These are phyloP conservation scores for Chaetodon auriga DNA, from an alignment of 2,113 vertebrate species.

Conservation along the genomic window DNA sequence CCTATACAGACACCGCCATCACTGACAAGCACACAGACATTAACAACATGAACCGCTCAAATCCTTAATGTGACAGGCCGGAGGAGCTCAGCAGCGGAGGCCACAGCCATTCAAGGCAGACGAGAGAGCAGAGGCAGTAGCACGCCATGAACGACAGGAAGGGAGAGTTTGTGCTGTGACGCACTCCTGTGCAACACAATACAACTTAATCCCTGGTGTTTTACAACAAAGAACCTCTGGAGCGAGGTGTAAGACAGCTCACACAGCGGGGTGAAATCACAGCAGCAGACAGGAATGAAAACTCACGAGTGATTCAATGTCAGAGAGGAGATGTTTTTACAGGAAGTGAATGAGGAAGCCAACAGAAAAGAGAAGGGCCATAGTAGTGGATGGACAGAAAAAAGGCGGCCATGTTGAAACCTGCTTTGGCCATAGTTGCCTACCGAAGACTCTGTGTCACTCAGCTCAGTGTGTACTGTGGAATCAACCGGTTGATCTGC, in stretches of 20 bases:
- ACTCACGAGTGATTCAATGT: conserved; percentile 25
- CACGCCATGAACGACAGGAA: conserved; percentile 64
- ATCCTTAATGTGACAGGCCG: conserved; percentile 2
- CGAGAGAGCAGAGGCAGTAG: conserved; percentile 32
- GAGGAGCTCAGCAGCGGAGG: neutral
- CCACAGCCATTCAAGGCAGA: conserved; percentile 20
- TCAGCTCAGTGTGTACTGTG: conserved; percentile 46
- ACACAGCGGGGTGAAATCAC: conserved; percentile 29
- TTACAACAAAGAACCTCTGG: conserved; percentile 53
- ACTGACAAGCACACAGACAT: neutral
- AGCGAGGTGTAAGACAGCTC: conserved; percentile 27
- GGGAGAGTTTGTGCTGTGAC: conserved; percentile 66
- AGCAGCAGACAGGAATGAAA: conserved; percentile 30
- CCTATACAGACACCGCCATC: neutral
- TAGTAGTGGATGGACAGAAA: conserved; percentile 8
- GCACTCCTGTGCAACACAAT: conserved; percentile 60
- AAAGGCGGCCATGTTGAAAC: conserved; percentile 40
- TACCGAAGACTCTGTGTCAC: conserved; percentile 74
- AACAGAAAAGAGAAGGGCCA: conserved; percentile 58
- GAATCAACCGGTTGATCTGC: conserved; percentile 55
- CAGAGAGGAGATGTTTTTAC: conserved; percentile 39
- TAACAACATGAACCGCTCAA: neutral
- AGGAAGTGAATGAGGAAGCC: conserved; percentile 74
- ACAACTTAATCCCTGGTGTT: conserved; percentile 51
- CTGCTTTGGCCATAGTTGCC: conserved; percentile 39